phyloP scores from a whole-genome alignment of 2,113 vertebrate species.

The Cavia porcellus region DNA sequence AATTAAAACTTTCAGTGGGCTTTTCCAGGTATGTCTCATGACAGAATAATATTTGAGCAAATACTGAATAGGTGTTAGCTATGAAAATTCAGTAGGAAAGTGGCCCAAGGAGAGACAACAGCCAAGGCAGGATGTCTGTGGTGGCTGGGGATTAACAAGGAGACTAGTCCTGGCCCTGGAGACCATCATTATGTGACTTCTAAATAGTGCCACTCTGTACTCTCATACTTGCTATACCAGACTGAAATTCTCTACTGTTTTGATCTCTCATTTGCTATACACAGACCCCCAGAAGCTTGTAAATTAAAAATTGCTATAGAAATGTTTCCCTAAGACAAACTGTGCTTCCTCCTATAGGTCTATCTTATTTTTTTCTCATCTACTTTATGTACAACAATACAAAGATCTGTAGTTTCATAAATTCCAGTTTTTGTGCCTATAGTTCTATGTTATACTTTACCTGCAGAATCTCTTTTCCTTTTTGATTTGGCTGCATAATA shows the following conservation, averaged over 20 bases:
- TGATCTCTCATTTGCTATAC: neutral
- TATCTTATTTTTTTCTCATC: neutral
- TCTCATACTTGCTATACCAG: neutral
- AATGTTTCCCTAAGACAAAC: neutral
- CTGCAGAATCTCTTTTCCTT: neutral
- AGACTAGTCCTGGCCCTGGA: neutral
- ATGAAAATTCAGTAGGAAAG: neutral
- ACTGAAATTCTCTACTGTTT: neutral
- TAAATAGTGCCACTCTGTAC: neutral
- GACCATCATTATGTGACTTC: neutral
- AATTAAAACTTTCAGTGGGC: neutral
- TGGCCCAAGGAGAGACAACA: accelerated
- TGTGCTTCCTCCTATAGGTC: neutral
- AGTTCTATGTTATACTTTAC: neutral
- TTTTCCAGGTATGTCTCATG: neutral
- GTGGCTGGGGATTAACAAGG: neutral
- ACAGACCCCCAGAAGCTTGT: neutral
- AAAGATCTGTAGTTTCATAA: neutral
- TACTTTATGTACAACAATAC: neutral
- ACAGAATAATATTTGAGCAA: neutral
- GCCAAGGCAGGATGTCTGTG: neutral
- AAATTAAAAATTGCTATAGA: neutral
- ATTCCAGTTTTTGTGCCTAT: neutral
- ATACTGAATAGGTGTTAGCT: neutral
- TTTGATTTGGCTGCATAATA: neutral